Evolutionary conservation across 2,113 vertebrate species (phyloP).

Genomic region (Burhinus bistriatus): DNA sequence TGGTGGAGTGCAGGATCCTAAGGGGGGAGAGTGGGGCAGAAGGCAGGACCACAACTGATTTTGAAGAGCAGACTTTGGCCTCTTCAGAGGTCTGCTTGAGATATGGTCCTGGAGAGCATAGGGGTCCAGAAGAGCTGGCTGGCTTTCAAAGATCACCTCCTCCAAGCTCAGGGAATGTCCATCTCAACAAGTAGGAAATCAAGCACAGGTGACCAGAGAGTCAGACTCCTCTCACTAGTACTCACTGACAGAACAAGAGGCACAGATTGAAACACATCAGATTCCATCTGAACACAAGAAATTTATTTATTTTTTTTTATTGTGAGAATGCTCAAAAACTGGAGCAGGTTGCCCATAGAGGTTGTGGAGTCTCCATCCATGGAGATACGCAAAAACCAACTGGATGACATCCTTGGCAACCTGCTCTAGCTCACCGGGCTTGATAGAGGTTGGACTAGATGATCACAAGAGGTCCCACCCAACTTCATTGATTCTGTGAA

Average conservation of each 20-base stretch:
- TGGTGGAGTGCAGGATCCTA: background rate
- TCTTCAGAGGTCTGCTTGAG: background rate
- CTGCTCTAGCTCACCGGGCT: background rate
- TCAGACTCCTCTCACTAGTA: background rate
- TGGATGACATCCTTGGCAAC: background rate
- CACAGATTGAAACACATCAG: background rate
- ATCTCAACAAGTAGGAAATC: background rate
- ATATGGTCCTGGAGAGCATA: fast-evolving
- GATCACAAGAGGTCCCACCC: background rate
- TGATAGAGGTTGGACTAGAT: background rate
- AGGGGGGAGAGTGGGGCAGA: background rate
- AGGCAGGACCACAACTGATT: background rate
- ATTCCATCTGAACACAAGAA: background rate
- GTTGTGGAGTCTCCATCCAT: background rate
- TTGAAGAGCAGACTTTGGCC: background rate
- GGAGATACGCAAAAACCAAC: background rate
- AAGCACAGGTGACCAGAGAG: background rate
- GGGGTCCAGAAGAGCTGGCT: background rate
- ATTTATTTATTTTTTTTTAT: too few relatives aligned
- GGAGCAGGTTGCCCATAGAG: background rate
- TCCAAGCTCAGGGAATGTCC: background rate
- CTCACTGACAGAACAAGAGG: background rate
- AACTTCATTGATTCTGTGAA: background rate
- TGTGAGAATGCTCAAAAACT: background rate
- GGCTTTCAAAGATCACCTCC: background rate